Evolutionary conservation across 2,113 vertebrate genomes (phyloP), one percentile per base, ranked within the genome.

Genomic region (Gnathonemus longibarbis): DNA sequence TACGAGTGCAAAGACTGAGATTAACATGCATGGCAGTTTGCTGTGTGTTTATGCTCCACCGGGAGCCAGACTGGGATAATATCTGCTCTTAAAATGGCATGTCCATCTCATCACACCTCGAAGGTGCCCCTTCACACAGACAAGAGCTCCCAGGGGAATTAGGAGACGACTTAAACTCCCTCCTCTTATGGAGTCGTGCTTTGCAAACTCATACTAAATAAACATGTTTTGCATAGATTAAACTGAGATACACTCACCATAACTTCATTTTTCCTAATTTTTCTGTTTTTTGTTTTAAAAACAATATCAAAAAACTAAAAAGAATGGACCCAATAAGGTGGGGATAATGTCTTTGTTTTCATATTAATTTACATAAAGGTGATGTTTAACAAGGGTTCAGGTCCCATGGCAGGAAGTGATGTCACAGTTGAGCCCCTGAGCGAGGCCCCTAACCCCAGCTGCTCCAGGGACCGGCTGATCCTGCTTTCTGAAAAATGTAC

Each of bases 141-240:
- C 35, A 66, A 8, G 62, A 13, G 1, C 62, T 49, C 35, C 46
- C 50, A 66, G 77, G 31, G 90, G 52, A 88, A 89, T 90, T 88
- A 90, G 70, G n/a, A 45, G 86, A 88, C 39, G 66, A 53, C 86
- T 88, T 90, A 84, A 88, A 84, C 45, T 89, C 85, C 80, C 27
- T 49, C 58, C 77, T 84, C 58, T 89, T 90, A 56, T 89, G 85
- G 89, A 89, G 45, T 88, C 42, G 70, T 84, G 77, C 77, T 66
- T 88, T 89, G 89, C 53, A 80, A 87, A 77, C 21, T 89, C 48
- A 52, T 84, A 88, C 83, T 46, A 92, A 89, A 83, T 53, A 31
- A 88, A 91, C 90, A 91, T 91, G 87, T 91, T 91, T 35, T 15
- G 45, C n/a, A 53, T 19, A 89, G 53, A 91, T 77, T 90, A 90